Evolutionary conservation across 2,797 vertebrate genomes (phyloP).

Genomic region (Anableps anableps): DNA sequence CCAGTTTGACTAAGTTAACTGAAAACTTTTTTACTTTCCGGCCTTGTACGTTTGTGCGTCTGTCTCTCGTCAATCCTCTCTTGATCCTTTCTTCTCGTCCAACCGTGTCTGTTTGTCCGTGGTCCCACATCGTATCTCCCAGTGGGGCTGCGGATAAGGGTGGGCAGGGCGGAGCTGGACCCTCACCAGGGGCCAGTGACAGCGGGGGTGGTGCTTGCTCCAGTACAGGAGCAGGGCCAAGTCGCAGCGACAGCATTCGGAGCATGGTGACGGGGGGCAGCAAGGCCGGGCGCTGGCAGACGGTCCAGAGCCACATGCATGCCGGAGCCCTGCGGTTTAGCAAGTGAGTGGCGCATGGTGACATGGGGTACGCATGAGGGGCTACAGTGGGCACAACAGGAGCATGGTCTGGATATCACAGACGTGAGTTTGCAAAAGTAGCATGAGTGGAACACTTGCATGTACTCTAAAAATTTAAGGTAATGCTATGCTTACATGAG

Average conservation of each 20-base stretch:
- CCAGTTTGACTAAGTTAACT: slow-evolving; percentile 54
- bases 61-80: slow-evolving; percentile 67
- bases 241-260: slow-evolving; percentile 91
- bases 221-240: slow-evolving; percentile 87
- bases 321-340: slow-evolving; percentile 95
- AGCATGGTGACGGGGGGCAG: slow-evolving; percentile 89
- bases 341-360: slow-evolving; percentile 92
- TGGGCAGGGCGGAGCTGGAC: slow-evolving; percentile 86
- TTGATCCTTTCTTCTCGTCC: slow-evolving; percentile 60
- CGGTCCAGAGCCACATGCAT: slow-evolving; percentile 97
- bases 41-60: slow-evolving; percentile 74
- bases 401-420: slow-evolving; percentile 62
- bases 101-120: slow-evolving; percentile 68
- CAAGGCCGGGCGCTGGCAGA: slow-evolving; percentile 94
- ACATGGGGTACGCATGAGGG: slow-evolving; percentile 65
- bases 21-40: slow-evolving; percentile 74
- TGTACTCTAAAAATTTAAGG: slow-evolving; percentile 30
- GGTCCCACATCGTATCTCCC: slow-evolving; percentile 71
- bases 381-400: slow-evolving; percentile 45
- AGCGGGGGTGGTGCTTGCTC: slow-evolving; percentile 75
- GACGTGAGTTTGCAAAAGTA: slow-evolving; percentile 35
- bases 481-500: slow-evolving; percentile 16
- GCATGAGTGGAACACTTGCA: slow-evolving; percentile 46
- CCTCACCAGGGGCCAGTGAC: slow-evolving; percentile 73
- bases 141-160: slow-evolving; percentile 92